Conservation (phyloP, 2,797 vertebrate species). For the Microhierax caerulescens region DNA sequence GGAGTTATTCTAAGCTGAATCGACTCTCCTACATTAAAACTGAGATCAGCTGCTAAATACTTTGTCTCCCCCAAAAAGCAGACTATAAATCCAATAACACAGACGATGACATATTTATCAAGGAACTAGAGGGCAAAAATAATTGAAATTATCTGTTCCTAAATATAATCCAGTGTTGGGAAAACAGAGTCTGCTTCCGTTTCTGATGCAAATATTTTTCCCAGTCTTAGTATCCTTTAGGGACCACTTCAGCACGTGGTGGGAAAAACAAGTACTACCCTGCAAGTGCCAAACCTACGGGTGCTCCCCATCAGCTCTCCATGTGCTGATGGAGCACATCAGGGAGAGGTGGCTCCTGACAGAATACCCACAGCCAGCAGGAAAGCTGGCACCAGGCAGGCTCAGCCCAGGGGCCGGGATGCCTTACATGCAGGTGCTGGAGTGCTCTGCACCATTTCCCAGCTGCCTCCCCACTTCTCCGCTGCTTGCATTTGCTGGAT, state of each 20-base stretch:
- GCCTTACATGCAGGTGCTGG: background rate
- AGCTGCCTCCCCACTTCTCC: background rate
- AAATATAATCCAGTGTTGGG: background rate
- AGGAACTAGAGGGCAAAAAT: background rate
- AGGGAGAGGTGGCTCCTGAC: rapidly evolving
- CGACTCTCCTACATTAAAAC: background rate
- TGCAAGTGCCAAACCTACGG: background rate
- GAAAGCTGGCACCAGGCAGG: background rate
- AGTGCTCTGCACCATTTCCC: background rate
- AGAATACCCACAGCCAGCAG: background rate
- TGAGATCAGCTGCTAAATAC: conserved; percentile 13
- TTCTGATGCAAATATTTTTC: background rate
- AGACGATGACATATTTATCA: conserved; percentile 4
- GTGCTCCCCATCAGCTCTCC: background rate
- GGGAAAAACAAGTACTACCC: background rate
- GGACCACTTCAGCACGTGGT: background rate
- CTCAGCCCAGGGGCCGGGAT: background rate
- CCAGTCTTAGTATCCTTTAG: background rate
- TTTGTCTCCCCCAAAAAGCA: background rate
- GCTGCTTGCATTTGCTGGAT: background rate
- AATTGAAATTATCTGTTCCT: background rate
- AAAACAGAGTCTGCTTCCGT: background rate
- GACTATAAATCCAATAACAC: conserved; percentile 26
- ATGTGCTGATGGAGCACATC: too few species aligned
- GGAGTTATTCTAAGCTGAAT: conserved; percentile 38